A percentile compares a stretch with the other conserved stretches of the same genome.
Evolutionary conservation across 1,140 invertebrate genomes (phyloP).

Genomic region (Diorhabda elongata): DNA sequence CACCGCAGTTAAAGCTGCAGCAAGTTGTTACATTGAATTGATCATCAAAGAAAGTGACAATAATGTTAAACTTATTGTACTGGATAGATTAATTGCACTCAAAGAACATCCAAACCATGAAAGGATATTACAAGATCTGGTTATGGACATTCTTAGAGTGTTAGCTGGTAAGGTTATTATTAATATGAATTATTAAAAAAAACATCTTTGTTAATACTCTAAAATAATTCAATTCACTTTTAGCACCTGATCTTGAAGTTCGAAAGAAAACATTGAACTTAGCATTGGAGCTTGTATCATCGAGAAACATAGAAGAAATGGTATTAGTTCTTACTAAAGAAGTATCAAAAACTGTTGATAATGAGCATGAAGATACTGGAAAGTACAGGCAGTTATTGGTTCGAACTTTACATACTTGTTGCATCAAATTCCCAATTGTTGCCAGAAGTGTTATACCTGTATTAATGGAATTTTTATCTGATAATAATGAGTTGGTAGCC

Average conservation of each 20-base stretch:
- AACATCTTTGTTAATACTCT: too few species aligned
- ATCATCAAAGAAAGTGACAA: slow-evolving; percentile 99
- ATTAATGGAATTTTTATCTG: slow-evolving; percentile 92
- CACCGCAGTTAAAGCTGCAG: slow-evolving; percentile 95
- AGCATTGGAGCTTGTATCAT: slow-evolving; percentile 89
- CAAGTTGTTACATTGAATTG: slow-evolving; percentile 96
- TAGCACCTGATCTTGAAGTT: slow-evolving; percentile 78
- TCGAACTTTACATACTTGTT: slow-evolving; percentile 89
- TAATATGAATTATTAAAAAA: too few species aligned
- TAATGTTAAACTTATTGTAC: slow-evolving; percentile 98
- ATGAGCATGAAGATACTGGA: slow-evolving; percentile 92
- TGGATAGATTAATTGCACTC: slow-evolving; percentile 89
- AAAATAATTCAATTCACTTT: neutral
- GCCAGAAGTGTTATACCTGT: slow-evolving; percentile 91
- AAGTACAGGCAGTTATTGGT: slow-evolving; percentile 96
- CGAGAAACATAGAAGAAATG: slow-evolving; percentile 94
- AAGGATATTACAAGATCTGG: slow-evolving; percentile 91
- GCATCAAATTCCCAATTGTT: slow-evolving; percentile 97
- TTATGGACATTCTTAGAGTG: slow-evolving; percentile 97
- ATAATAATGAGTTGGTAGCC: slow-evolving; percentile 90
- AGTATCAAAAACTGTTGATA: slow-evolving; percentile 85
- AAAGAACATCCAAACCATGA: slow-evolving; percentile 84
- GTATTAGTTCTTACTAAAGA: slow-evolving; percentile 93
- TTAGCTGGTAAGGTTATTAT: slow-evolving; percentile 59
- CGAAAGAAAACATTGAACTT: slow-evolving; percentile 82